Conservation (phyloP, 2,797 vertebrate genomes). For the Pteronotus mesoamericanus region DNA sequence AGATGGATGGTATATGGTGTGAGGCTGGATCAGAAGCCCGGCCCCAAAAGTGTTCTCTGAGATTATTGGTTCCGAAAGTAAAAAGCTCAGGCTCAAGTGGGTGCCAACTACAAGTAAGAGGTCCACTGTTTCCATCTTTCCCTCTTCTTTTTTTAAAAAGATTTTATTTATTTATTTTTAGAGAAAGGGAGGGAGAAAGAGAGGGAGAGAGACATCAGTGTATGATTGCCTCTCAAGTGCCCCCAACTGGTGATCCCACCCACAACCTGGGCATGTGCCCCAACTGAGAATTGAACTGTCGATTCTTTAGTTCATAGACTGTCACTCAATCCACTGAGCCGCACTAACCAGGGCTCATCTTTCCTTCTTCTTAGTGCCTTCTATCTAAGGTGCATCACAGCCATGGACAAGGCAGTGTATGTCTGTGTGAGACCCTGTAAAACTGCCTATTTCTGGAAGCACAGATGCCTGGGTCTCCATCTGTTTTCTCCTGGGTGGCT, state of each 20-base stretch:
- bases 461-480: too few species aligned
- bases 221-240: too few species aligned
- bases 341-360: neutral
- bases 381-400: neutral
- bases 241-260: too few species aligned
- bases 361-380: neutral
- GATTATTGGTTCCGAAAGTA: neutral
- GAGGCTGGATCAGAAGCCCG: neutral
- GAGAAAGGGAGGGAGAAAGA: too few species aligned
- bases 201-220: too few species aligned
- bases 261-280: too few species aligned
- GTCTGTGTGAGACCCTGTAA: neutral
- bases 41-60: neutral
- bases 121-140: neutral
- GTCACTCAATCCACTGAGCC: too few species aligned
- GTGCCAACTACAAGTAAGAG: neutral
- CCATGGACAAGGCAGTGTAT: accelerated
- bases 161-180: too few species aligned
- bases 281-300: too few species aligned
- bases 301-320: too few species aligned
- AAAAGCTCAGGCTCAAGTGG: neutral
- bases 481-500: neutral
- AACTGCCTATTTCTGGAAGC: neutral
- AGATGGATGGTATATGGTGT: too few species aligned
- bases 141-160: neutral